These are phyloP conservation scores for Sarcophilus harrisii DNA, from an alignment of 2,797 vertebrate genomes.

Conservation along the genomic window DNA sequence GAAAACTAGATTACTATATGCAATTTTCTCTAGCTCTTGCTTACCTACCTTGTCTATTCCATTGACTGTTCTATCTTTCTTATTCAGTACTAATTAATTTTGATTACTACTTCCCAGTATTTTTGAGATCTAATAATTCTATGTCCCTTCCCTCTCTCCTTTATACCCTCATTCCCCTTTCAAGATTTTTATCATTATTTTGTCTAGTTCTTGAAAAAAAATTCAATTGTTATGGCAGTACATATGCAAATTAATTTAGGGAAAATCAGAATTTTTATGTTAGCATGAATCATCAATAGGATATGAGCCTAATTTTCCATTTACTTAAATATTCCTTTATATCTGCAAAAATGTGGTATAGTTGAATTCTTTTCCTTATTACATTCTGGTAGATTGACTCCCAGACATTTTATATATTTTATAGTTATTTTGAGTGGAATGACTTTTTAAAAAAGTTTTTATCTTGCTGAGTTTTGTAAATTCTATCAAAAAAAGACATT, in stretches of 20 bases:
- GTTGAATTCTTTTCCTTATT: not conserved
- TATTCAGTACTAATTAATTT: not conserved
- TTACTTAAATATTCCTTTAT: not conserved
- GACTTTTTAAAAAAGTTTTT: not conserved
- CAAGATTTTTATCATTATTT: not conserved
- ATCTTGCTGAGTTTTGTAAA: not conserved
- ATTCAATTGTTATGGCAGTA: not conserved
- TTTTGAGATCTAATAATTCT: not conserved
- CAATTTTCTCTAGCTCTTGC: not conserved
- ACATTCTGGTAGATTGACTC: not conserved
- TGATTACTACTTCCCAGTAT: not conserved
- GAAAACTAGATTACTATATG: not conserved
- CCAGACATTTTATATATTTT: not conserved
- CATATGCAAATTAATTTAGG: not conserved
- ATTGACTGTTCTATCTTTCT: not conserved
- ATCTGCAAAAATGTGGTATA: not conserved
- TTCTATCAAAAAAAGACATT: not conserved
- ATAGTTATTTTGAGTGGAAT: not conserved
- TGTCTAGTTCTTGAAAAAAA: not conserved
- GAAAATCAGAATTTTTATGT: not conserved
- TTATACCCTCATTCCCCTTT: no score
- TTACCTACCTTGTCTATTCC: not conserved
- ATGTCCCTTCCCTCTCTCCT: not conserved
- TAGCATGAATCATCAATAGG: not conserved
- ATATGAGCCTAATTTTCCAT: not conserved